phyloP scores from a whole-genome alignment of 2,797 vertebrate species.

The Hapalemur alaotrensis region DNA sequence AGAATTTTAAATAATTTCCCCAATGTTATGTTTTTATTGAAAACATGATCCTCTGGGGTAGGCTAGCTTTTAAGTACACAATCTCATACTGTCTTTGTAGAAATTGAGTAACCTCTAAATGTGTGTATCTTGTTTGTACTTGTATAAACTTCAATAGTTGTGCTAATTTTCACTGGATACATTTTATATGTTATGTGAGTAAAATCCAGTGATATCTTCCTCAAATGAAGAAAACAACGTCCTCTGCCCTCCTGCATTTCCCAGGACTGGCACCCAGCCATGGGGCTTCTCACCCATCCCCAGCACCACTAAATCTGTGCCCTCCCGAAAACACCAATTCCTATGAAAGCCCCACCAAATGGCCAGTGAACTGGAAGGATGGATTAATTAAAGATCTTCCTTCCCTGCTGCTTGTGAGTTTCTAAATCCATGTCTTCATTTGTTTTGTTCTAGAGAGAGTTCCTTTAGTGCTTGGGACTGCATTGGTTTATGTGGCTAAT shows the following conservation, averaged over 20 bases:
- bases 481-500: not conserved
- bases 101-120: not conserved
- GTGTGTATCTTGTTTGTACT: not conserved
- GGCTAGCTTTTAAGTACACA: not conserved
- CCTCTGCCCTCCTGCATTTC: no score
- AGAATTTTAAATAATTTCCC: not conserved
- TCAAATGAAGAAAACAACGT: not conserved
- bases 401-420: not conserved
- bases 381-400: not conserved
- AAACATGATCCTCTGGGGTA: not conserved
- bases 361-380: not conserved
- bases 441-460: not conserved
- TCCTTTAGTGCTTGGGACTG: not conserved
- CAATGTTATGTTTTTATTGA: not conserved
- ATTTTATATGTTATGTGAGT: accelerated
- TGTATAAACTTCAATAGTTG: not conserved
- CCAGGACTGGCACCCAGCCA: not conserved
- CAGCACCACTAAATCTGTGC: not conserved
- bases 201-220: not conserved
- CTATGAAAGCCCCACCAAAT: not conserved
- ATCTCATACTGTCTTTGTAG: not conserved
- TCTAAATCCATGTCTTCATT: not conserved
- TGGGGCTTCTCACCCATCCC: not conserved
- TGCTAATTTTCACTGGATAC: not conserved
- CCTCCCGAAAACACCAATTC: not conserved